Evolutionary conservation across 2,888 invertebrate species (phyloP).

Genomic region (Heliconius cydno): DNA sequence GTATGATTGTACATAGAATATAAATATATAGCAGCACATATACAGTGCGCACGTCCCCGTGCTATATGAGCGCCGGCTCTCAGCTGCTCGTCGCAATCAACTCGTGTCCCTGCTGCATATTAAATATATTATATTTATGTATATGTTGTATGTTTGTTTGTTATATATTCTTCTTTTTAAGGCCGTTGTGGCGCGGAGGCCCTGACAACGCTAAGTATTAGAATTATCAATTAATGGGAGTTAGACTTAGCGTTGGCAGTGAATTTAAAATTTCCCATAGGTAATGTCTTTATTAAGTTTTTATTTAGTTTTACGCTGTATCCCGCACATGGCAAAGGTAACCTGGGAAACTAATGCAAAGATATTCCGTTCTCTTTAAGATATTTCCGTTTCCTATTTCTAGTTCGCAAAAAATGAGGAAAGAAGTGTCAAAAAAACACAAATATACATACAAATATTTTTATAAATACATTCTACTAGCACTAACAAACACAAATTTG

Average conservation of each 20-base stretch:
- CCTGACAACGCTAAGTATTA: too few species aligned
- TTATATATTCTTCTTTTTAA: neutral
- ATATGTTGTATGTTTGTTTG: neutral
- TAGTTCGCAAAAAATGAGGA: too few species aligned
- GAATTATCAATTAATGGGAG: too few species aligned
- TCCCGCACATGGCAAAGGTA: too few species aligned
- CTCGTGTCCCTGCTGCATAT: neutral
- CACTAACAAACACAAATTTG: neutral
- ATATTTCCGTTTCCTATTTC: too few species aligned
- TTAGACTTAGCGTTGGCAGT: too few species aligned
- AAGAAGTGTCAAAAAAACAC: too few species aligned
- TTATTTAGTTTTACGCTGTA: too few species aligned
- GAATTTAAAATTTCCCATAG: too few species aligned
- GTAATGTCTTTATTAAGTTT: too few species aligned
- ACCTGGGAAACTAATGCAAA: too few species aligned
- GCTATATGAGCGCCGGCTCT: neutral
- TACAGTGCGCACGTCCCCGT: neutral
- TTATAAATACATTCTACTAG: neutral
- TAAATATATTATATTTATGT: slow-evolving; percentile 1
- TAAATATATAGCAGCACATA: neutral
- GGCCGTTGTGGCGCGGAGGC: neutral
- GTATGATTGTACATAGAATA: neutral
- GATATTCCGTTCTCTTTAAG: too few species aligned
- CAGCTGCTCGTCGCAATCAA: slow-evolving; percentile 20
- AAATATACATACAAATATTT: neutral